Conservation (phyloP, 2,888 invertebrate species). For the Nesidiocoris tenuis region DNA sequence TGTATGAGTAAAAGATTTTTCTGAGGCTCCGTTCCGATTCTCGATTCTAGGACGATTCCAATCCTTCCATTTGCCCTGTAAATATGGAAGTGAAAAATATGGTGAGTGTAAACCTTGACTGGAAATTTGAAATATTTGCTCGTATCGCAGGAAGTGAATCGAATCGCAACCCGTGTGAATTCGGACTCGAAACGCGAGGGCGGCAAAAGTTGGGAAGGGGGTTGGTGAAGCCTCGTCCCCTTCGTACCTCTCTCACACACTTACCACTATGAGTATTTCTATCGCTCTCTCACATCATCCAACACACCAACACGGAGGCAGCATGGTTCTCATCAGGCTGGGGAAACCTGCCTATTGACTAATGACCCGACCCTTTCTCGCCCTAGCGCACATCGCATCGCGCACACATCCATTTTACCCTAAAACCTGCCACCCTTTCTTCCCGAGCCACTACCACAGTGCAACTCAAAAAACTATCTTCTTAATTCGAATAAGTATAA, state of each 20-base stretch:
- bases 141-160: too few species aligned
- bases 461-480: too few species aligned
- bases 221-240: not conserved
- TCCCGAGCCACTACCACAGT: not conserved
- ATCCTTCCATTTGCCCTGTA: too few species aligned
- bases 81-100: too few species aligned
- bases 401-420: constrained; percentile 34
- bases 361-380: constrained; percentile 27
- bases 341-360: constrained; percentile 40
- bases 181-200: not conserved
- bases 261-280: not conserved
- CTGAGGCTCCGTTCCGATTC: too few species aligned
- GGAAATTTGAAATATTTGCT: too few species aligned
- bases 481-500: too few species aligned
- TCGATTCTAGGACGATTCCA: too few species aligned
- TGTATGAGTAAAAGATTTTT: too few species aligned
- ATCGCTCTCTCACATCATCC: not conserved
- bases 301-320: not conserved
- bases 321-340: constrained; percentile 30
- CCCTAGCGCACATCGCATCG: constrained; percentile 1
- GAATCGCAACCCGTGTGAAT: not conserved
- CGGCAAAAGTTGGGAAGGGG: not conserved
- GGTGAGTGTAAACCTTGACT: too few species aligned
- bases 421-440: constrained; percentile 7
- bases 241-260: not conserved